A percentile compares a stretch with the other conserved stretches of the same genome.
phyloP scores from a whole-genome alignment of 2,797 vertebrate species.

The Pseudochirops corinnae region DNA sequence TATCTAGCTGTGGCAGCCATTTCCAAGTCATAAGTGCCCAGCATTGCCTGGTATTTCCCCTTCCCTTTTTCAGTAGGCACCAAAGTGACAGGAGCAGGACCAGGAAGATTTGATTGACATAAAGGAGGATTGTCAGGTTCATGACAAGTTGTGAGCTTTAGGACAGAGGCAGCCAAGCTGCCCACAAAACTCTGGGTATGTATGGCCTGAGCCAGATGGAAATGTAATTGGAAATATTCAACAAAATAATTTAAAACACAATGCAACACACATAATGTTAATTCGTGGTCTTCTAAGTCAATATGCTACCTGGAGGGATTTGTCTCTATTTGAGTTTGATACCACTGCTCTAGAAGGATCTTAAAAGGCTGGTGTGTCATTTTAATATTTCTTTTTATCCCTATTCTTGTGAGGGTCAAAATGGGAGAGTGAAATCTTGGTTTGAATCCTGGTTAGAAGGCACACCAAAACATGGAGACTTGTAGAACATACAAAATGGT shows the following conservation, averaged over 20 bases:
- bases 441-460: background rate
- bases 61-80: background rate
- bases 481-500: background rate
- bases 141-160: background rate
- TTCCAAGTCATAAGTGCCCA: background rate
- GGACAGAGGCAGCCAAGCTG: background rate
- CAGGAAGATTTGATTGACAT: background rate
- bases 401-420: background rate
- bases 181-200: background rate
- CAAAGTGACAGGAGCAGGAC: background rate
- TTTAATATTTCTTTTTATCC: background rate
- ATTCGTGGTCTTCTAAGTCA: background rate
- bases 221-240: background rate
- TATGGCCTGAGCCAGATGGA: background rate
- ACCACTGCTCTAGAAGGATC: background rate
- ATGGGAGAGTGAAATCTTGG: background rate
- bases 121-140: background rate
- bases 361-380: background rate
- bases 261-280: background rate
- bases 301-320: background rate
- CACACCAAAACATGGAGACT: background rate
- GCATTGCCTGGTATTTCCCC: background rate
- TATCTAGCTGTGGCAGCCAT: background rate
- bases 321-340: background rate
- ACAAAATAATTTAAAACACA: background rate